Conservation (phyloP, 2,797 vertebrate species). For the Pangasius sanitwongsei region DNA sequence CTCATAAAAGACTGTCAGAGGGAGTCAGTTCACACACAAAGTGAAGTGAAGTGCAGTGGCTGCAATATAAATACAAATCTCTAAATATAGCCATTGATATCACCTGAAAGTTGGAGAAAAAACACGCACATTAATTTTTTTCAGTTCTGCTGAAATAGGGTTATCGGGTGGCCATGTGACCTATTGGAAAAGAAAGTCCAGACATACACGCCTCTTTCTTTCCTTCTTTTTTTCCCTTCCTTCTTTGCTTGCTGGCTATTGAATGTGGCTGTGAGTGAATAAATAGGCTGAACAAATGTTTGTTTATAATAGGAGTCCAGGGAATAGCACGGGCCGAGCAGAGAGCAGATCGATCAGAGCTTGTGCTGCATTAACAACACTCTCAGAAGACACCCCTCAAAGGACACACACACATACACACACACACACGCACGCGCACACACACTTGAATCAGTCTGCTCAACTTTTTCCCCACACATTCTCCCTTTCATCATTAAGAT, state of each 20-base stretch:
- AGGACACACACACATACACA: conserved; percentile 15
- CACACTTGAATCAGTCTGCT: not conserved
- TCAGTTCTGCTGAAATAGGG: not conserved
- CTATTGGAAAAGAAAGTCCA: not conserved
- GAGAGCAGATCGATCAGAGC: conserved; percentile 65
- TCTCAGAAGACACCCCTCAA: conserved; percentile 46
- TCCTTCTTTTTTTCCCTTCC: not conserved
- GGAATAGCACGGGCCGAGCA: conserved; percentile 55
- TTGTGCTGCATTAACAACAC: conserved; percentile 65
- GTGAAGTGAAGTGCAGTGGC: not conserved
- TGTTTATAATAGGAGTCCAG: conserved; percentile 61
- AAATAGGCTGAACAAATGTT: conserved; percentile 62
- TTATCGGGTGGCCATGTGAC: not conserved
- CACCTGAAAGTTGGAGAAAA: not conserved
- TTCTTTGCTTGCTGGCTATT: conserved; percentile 24
- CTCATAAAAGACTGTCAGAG: not conserved
- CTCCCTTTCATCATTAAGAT: not conserved
- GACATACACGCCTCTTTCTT: not conserved
- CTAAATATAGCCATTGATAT: not conserved
- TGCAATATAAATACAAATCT: not conserved
- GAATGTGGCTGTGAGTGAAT: conserved; percentile 49
- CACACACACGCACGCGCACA: conserved; percentile 18
- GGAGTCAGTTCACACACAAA: no score
- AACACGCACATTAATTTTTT: not conserved
- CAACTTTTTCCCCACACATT: not conserved